Percentiles rank a stretch among this genome's conserved stretches.
Conservation (phyloP, 1,140 invertebrate genomes). For the Phymorhynchus buccinoides region DNA sequence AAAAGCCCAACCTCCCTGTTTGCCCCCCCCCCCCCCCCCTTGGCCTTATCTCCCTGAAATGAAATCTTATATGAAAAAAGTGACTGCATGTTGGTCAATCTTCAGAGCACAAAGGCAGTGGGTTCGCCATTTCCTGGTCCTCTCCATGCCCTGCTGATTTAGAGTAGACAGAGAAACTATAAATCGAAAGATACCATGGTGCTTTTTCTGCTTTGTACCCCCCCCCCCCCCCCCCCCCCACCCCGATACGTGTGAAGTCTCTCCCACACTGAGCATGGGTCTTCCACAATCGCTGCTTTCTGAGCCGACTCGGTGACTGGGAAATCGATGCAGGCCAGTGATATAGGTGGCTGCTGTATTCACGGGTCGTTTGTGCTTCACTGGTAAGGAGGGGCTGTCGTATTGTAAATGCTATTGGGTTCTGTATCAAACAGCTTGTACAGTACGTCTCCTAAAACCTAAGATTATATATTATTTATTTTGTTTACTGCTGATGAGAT, state of each 20-base stretch:
- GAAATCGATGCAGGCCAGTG: background rate
- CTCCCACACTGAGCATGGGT: background rate
- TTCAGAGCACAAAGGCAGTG: background rate
- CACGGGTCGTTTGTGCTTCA: background rate
- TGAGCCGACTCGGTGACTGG: background rate
- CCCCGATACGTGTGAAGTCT: background rate
- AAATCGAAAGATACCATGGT: constrained; percentile 29
- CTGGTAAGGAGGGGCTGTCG: background rate
- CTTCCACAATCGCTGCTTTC: background rate
- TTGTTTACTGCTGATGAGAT: constrained; percentile 39
- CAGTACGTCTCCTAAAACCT: constrained; percentile 25
- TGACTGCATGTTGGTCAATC: background rate
- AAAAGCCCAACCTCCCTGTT: background rate
- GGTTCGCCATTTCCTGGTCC: background rate
- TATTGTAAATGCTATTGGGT: background rate
- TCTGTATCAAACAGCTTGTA: background rate
- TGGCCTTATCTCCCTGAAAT: background rate
- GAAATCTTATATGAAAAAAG: no score
- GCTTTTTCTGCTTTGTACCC: constrained; percentile 11
- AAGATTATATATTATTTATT: constrained; percentile 32
- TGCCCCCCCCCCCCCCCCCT: background rate
- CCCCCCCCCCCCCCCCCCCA: no score
- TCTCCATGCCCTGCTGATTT: background rate
- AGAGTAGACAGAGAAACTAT: constrained; percentile 8
- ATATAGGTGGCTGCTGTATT: background rate